Evolutionary conservation across 2,888 invertebrate species (phyloP), one percentile per base, ranked within the genome.

Genomic region (Drosophila nigricruria): DNA sequence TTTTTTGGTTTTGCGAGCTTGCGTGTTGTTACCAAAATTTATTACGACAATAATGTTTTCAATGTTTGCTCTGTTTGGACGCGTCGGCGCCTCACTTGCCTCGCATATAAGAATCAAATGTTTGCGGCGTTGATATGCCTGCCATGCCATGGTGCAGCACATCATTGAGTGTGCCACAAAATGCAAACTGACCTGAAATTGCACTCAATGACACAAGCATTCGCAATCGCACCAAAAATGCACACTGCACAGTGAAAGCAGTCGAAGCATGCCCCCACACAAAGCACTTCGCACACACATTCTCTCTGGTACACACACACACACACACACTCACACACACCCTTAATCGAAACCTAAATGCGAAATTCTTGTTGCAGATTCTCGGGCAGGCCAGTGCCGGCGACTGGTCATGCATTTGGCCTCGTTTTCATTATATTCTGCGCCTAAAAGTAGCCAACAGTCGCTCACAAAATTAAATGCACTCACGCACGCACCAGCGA

Each of bases 11-110:
- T 47, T 58, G 36, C 32, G 10, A 61, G 59, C 54, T 77, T 72
- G 70, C 79, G 70, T 84, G 80, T 77, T 77, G 40, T 42, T 59
- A 47, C 50, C 62, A 60, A 87, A 89, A 88, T 88, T 89, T 89
- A 88, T 89, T 74, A 77, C 78, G 72, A 79, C 79, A 75, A 84
- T 82, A 73, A 73, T 76, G 76, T 87, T 71, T 70, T 32, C 40
- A 59, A 36, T 65, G 70, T 53, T 73, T 62, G 73, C 64, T 64
- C 43, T 59, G 40, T 73, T 62, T 62, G 42, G 30, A 34, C 45
- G n/a, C 50, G 30, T 20, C 23, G 16, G 23, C 38, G 23, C 45
- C 50, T 25, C 47, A 27, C 38, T 54, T 53, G 49, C 36, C 53
- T 47, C 58, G 60, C 50, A 45, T 38, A 77, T 76, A 80, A 72